These are phyloP conservation scores for Pogona vitticeps DNA, from an alignment of 2,113 vertebrate genomes.

Conservation along the genomic window DNA sequence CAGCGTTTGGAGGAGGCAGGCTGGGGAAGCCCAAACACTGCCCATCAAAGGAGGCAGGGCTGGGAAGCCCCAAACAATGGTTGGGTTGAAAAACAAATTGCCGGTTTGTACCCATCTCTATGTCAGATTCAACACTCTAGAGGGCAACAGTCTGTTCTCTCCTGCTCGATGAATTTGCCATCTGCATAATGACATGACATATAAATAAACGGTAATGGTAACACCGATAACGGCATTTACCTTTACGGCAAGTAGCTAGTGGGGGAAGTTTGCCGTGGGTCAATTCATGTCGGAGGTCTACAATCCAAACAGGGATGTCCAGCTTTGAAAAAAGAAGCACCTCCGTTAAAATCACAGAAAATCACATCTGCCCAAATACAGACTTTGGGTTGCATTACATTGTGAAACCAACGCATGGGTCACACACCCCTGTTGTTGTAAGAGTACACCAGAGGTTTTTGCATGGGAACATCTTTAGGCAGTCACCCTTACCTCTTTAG, in stretches of 20 bases:
- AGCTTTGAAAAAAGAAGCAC: slow-evolving; percentile 64
- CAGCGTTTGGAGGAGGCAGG: too few relatives aligned
- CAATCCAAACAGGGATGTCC: slow-evolving; percentile 93
- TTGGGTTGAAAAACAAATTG: too few relatives aligned
- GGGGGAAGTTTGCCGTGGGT: slow-evolving; percentile 90
- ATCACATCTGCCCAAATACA: background rate
- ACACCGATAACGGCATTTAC: slow-evolving; percentile 64
- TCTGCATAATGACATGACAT: background rate
- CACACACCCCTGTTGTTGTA: background rate
- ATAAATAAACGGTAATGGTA: background rate
- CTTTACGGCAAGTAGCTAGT: slow-evolving; percentile 88
- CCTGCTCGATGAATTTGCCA: background rate
- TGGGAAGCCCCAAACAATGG: too few relatives aligned
- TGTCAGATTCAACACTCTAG: too few relatives aligned
- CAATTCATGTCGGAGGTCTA: slow-evolving; percentile 90
- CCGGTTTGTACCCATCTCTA: too few relatives aligned
- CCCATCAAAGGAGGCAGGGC: too few relatives aligned
- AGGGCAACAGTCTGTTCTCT: too few relatives aligned
- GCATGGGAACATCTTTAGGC: background rate
- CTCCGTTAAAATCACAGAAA: background rate
- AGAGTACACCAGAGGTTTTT: background rate
- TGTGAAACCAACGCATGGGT: background rate
- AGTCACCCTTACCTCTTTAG: slow-evolving; percentile 77
- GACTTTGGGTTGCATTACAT: background rate
- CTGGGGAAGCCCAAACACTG: too few relatives aligned